Base-by-base conservation (phyloP, 1,140 invertebrate genomes). In the Pseudachorutes palmiensis region DNA sequence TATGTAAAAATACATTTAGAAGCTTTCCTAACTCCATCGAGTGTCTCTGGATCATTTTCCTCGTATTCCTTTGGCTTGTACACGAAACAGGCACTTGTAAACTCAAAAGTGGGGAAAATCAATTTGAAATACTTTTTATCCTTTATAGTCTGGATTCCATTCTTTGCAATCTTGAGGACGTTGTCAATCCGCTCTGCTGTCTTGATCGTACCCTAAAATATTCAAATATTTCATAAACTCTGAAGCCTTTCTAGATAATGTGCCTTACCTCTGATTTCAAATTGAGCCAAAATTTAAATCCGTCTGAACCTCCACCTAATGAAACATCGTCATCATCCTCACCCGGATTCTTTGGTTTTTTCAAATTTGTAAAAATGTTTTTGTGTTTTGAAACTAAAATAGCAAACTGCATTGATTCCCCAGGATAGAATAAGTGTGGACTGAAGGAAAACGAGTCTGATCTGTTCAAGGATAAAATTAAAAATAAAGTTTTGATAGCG, bases 311-410 rank as follows among this genome's bases (percentile, higher is more conserved):
- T 29, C 55, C 22, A 9, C 5, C n/a, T 58, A 9, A 9, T 29
- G 55, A 22, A 58, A 12, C 28, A 12, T 22, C 55, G 5, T 58
- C n/a, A 24, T 29, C n/a, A 22, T 24, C n/a, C 5, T 22, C n/a
- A n/a, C 45, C 14, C 55, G n/a, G 55, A 5, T 9, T 24, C n/a
- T 58, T 22, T 24, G 22, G 5, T 12, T 22, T 22, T 5, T 5
- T 31, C 66, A 62, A 67, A 67, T 9, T 33, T 57, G 3, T 24
- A 55, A 63, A 32, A 32, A 64, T 19, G n/a, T 41, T 19, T 12
- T 41, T 3, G 22, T 62, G n/a, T 48, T 29, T 64, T 33, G 60
- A 49, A 2, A 63, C 60, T 5, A 67, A 24, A 2, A 24, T 1
- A n/a, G 66, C 55, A 36, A 2, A 62, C 26, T 5, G 5, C n/a